Evolutionary conservation across 2,113 vertebrate genomes (phyloP).

Genomic region (Chamaea fasciata): DNA sequence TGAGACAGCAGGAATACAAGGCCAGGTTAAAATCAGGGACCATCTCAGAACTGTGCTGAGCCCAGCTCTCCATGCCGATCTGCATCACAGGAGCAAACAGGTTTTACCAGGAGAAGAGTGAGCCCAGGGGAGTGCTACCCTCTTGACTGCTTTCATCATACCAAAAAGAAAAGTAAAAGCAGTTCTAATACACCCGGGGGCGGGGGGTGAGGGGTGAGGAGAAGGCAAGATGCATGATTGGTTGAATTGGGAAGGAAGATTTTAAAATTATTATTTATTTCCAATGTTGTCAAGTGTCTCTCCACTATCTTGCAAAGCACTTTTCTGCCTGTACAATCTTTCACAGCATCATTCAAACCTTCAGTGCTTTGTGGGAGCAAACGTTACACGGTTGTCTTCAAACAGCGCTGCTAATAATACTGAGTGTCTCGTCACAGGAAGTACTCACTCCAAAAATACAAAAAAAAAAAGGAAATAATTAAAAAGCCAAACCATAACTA

Average conservation of each 20-base stretch:
- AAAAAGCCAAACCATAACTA: neutral
- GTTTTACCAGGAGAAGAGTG: neutral
- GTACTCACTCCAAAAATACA: neutral
- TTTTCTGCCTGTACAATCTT: neutral
- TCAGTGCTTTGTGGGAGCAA: neutral
- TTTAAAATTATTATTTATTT: neutral
- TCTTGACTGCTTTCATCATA: neutral
- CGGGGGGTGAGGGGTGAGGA: neutral
- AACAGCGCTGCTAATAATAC: neutral
- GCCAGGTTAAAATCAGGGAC: neutral
- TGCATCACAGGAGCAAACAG: neutral
- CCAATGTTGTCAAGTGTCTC: neutral
- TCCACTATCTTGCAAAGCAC: neutral
- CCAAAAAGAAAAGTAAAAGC: neutral
- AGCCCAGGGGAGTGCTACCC: neutral
- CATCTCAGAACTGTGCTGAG: neutral
- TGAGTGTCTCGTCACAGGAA: neutral
- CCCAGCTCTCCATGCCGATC: neutral
- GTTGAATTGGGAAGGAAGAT: neutral
- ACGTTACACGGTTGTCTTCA: neutral
- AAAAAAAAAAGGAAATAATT: neutral
- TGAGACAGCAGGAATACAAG: neutral
- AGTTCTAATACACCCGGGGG: rapidly evolving
- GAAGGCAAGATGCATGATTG: neutral
- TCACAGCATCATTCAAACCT: neutral